Percentiles rank a stretch among this genome's conserved stretches.
Evolutionary conservation across 2,888 invertebrate genomes (phyloP).

Genomic region (Tenthredo scrophulariae): DNA sequence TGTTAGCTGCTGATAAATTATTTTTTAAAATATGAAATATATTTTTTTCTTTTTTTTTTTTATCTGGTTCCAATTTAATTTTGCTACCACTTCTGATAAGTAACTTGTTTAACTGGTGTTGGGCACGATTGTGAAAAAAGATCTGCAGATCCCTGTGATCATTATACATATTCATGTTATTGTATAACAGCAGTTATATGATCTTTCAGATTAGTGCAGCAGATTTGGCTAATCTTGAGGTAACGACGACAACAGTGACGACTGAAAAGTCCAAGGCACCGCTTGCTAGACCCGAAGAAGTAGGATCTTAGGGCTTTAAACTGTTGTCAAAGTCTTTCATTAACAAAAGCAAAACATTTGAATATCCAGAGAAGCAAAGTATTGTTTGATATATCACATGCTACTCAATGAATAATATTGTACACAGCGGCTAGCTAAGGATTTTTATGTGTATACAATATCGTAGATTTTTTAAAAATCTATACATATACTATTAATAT

Average conservation of each 20-base stretch:
- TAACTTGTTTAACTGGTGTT: background rate
- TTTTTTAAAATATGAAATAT: background rate
- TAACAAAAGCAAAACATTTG: background rate
- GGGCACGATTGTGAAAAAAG: background rate
- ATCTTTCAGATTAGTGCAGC: conserved; percentile 75
- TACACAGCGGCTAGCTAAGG: conserved; percentile 46
- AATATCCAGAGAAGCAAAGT: conserved; percentile 17
- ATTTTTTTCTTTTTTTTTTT: background rate
- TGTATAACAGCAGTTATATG: background rate
- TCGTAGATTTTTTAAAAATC: conserved; percentile 49
- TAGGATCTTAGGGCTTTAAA: conserved; percentile 70
- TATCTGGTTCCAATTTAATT: background rate
- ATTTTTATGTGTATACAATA: conserved; percentile 34
- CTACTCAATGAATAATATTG: conserved; percentile 27
- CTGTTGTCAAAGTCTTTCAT: background rate
- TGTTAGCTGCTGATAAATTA: background rate
- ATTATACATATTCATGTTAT: conserved; percentile 23
- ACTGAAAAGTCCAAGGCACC: conserved; percentile 76
- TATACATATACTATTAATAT: conserved; percentile 17
- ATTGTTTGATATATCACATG: conserved; percentile 17
- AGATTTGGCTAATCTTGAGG: conserved; percentile 75
- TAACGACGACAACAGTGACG: conserved; percentile 73
- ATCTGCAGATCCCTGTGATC: conserved; percentile 3
- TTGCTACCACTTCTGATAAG: background rate
- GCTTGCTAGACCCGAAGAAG: conserved; percentile 75